Evolutionary conservation across 2,888 invertebrate species (phyloP).

Genomic region (Panopea generosa): DNA sequence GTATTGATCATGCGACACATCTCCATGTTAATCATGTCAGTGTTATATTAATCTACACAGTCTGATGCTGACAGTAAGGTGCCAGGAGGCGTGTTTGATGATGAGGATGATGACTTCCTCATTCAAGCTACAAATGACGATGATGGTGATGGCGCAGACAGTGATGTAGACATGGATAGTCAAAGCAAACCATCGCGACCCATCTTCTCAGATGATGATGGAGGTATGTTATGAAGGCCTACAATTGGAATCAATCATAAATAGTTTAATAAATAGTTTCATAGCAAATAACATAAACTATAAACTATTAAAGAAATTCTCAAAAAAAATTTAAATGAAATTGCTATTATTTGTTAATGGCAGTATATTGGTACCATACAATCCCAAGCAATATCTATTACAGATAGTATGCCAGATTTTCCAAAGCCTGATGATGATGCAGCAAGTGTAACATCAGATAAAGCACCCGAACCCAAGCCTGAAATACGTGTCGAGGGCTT

Average conservation of each 20-base stretch:
- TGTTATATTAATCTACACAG: too few relatives aligned
- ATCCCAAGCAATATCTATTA: too few relatives aligned
- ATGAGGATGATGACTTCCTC: conserved; percentile 78
- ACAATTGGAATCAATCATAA: background rate
- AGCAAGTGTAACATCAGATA: conserved; percentile 53
- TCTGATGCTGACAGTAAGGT: conserved; percentile 71
- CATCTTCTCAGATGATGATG: conserved; percentile 46
- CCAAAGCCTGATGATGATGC: conserved; percentile 57
- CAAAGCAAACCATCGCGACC: conserved; percentile 6
- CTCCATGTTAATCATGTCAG: too few relatives aligned
- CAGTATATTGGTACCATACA: too few relatives aligned
- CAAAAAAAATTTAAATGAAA: too few relatives aligned
- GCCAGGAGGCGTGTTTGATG: conserved; percentile 75
- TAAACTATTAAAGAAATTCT: too few relatives aligned
- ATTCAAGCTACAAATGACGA: conserved; percentile 46
- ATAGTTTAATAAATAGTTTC: too few relatives aligned
- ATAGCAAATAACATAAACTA: too few relatives aligned
- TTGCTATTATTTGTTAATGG: too few relatives aligned
- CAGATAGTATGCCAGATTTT: conserved; percentile 56
- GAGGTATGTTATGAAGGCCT: conserved; percentile 29
- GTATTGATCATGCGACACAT: too few relatives aligned
- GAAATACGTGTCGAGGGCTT: conserved; percentile 60
- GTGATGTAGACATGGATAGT: conserved; percentile 43
- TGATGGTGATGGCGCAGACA: conserved; percentile 31
- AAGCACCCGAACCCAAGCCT: conserved; percentile 39